These are phyloP conservation scores for Capreolus pygargus DNA, from an alignment of 2,113 vertebrate species.

Conservation along the genomic window DNA sequence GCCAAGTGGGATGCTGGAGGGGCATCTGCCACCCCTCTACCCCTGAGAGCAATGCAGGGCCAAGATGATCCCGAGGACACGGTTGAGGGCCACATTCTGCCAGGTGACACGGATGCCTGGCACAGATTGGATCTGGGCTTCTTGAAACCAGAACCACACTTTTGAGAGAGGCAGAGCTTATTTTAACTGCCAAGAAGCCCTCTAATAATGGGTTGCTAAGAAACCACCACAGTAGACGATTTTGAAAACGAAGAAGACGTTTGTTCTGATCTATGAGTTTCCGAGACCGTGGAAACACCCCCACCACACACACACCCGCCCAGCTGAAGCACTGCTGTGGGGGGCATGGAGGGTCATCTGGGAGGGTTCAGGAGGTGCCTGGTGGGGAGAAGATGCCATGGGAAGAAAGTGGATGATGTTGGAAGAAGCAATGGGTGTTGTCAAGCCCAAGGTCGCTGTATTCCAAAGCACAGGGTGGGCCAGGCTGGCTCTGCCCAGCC, in stretches of 20 bases:
- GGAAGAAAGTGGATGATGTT: too few species aligned
- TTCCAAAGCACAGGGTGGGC: neutral
- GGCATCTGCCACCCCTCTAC: neutral
- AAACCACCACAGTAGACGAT: neutral
- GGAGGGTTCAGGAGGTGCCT: neutral
- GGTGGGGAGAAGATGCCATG: rapidly evolving
- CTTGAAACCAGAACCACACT: neutral
- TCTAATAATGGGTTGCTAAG: conserved; percentile 51
- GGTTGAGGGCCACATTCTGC: neutral
- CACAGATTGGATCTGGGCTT: neutral
- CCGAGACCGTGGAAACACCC: neutral
- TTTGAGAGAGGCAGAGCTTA: conserved; percentile 17
- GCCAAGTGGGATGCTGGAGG: neutral
- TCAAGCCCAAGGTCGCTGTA: rapidly evolving
- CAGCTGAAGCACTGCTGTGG: neutral
- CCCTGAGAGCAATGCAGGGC: neutral
- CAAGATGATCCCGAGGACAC: rapidly evolving
- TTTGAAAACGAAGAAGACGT: neutral
- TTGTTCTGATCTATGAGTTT: neutral
- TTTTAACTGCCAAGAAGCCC: conserved; percentile 9
- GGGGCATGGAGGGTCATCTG: rapidly evolving
- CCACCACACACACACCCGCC: neutral
- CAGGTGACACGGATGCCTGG: neutral
- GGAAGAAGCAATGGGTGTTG: neutral
- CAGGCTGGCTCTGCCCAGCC: neutral